Evolutionary conservation across 2,888 invertebrate genomes (phyloP).

Genomic region (Aporophyla lueneburgensis): DNA sequence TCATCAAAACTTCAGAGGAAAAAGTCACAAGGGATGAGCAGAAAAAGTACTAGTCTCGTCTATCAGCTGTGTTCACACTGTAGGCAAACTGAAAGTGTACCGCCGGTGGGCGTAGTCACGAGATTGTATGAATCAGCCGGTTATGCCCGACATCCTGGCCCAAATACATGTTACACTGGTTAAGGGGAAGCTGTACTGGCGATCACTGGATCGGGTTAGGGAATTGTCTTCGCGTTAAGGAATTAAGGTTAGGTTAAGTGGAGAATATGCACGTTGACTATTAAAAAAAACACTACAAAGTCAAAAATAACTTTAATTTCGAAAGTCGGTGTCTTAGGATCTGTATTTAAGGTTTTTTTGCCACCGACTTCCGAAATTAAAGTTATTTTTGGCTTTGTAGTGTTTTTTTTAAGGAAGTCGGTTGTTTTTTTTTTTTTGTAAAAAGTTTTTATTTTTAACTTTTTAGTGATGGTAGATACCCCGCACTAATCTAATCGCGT

Average conservation of each 20-base stretch:
- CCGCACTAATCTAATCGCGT: no score
- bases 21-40: conserved; percentile 3
- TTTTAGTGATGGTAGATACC: no score
- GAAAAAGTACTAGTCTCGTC: conserved; percentile 39
- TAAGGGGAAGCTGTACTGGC: conserved; percentile 75
- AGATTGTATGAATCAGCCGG: conserved; percentile 83
- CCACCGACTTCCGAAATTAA: no score
- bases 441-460: no score
- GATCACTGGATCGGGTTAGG: conserved; percentile 28
- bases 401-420: no score
- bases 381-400: no score
- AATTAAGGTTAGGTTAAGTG: neutral
- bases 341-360: no score
- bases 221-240: neutral
- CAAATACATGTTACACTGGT: conserved; percentile 79
- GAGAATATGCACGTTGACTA: no score
- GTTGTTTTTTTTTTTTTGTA: no score
- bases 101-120: conserved; percentile 75
- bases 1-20: neutral
- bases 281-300: no score
- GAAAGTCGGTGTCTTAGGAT: no score
- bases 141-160: conserved; percentile 88
- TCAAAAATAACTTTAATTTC: no score
- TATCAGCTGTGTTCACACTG: conserved; percentile 67
- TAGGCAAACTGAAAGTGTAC: conserved; percentile 64